Base-by-base conservation (phyloP, 2,888 invertebrate species). In the Ochlodes sylvanus region DNA sequence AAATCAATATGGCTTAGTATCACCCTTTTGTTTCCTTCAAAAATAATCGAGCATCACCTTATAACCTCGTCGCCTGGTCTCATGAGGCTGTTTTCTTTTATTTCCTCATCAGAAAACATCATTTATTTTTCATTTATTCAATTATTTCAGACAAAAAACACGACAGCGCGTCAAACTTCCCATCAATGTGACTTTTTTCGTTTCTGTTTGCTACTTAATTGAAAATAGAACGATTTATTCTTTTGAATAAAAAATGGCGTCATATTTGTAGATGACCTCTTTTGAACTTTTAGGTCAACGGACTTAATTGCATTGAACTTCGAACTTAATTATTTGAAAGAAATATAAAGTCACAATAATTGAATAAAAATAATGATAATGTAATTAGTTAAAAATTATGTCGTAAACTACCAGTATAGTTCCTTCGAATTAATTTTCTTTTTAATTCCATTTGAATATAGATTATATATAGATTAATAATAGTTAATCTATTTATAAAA, bases 31-130 rank as follows among this genome's bases (percentile, higher is more conserved):
- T 64, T 61, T 67, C 50, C 69, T 2, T 50, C 19, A 50, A 68
- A 80, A 81, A 80, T 79, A 82, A 79, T 76, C 74, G 78, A 82
- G 77, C 69, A 79, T 81, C 82, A 92, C 93, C 92, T 89, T 87
- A 93, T 90, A 76, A 93, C 88, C 79, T 92, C 91, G 77, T 92
- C 91, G 72, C 88, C 89, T 68, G 88, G 87, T 73, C 85, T 84
- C 85, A 87, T 87, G 77, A 88, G 87, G 78, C 83, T 83, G 80
- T 83, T 85, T 79, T 87, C 90, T 91, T 92, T 93, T 86, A 90
- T 91, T 87, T 92, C 92, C 71, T 92, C 92, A 77, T 92, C 90
- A 74, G 90, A 89, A 85, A 93, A 91, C 93, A 93, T 93, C 84
- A 85, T 91, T 90, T 88, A 86, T 88, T 89, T 86, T 87, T 76